These are phyloP conservation scores for Philereme transversata DNA, from an alignment of 2,888 invertebrate genomes.

Conservation along the genomic window DNA sequence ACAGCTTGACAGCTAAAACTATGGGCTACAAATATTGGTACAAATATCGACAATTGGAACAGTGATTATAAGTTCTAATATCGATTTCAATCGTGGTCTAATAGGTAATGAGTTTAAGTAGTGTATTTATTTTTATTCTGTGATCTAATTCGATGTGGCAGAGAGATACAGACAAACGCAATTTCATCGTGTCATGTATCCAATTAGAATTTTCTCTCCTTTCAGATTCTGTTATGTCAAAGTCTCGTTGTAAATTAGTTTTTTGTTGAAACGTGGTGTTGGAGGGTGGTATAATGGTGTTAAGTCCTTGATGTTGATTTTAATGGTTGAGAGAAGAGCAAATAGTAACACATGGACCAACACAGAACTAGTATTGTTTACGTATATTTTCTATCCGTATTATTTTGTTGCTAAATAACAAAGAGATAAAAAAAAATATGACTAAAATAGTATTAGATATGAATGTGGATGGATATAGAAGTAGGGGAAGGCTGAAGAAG, in stretches of 20 bases:
- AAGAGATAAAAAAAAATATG: too few relatives aligned
- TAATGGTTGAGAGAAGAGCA: slow-evolving; percentile 13
- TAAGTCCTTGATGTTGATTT: slow-evolving; percentile 39
- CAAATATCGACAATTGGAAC: too few relatives aligned
- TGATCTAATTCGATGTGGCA: slow-evolving; percentile 24
- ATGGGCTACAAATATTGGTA: too few relatives aligned
- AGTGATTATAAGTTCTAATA: too few relatives aligned
- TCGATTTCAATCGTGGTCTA: too few relatives aligned
- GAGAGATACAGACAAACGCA: slow-evolving; percentile 48
- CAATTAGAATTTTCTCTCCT: slow-evolving; percentile 72
- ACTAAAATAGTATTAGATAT: too few relatives aligned
- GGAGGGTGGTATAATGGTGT: slow-evolving; percentile 34
- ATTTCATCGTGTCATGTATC: slow-evolving; percentile 60
- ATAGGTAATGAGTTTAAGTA: too few relatives aligned
- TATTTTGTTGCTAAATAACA: too few relatives aligned
- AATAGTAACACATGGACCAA: slow-evolving; percentile 20
- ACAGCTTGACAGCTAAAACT: too few relatives aligned
- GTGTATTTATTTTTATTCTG: not conserved
- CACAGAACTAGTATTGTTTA: not conserved
- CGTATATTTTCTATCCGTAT: too few relatives aligned
- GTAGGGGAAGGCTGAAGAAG: too few relatives aligned
- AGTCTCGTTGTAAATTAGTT: slow-evolving; percentile 59
- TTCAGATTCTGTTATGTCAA: slow-evolving; percentile 74
- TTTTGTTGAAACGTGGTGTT: slow-evolving; percentile 25
- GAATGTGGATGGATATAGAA: too few relatives aligned